phyloP scores from a whole-genome alignment of 2,888 invertebrate genomes.

The Spatulosminthurus flaviceps region DNA sequence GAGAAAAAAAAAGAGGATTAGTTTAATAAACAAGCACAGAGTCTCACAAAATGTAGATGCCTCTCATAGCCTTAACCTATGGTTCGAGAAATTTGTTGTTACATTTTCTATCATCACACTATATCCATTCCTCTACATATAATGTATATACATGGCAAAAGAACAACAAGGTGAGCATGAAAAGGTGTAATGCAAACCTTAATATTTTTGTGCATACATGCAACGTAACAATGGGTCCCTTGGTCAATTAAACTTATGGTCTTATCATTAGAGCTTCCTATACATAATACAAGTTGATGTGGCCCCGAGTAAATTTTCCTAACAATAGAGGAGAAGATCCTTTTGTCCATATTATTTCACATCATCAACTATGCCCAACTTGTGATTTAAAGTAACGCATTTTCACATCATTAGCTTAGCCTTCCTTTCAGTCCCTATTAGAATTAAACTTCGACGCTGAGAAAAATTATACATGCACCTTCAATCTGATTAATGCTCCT shows the following conservation, averaged over 20 bases:
- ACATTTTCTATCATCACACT: too few relatives aligned
- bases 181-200: too few relatives aligned
- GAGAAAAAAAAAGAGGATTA: too few relatives aligned
- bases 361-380: slow-evolving; percentile 38
- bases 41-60: neutral
- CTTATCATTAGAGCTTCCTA: slow-evolving; percentile 28
- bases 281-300: neutral
- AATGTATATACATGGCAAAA: too few relatives aligned
- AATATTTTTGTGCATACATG: neutral
- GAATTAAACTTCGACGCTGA: neutral
- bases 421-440: neutral
- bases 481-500: slow-evolving; percentile 24
- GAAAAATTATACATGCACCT: slow-evolving; percentile 36
- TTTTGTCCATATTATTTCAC: slow-evolving; percentile 43
- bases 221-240: neutral
- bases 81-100: neutral
- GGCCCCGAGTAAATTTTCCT: neutral
- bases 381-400: slow-evolving; percentile 37
- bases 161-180: too few relatives aligned
- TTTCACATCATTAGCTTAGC: slow-evolving; percentile 40
- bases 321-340: slow-evolving; percentile 33
- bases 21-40: too few relatives aligned
- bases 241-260: slow-evolving; percentile 18
- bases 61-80: slow-evolving; percentile 21
- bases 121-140: too few relatives aligned